Base-by-base conservation (phyloP, 2,888 invertebrate genomes). In the Azorinus chamasolen region DNA sequence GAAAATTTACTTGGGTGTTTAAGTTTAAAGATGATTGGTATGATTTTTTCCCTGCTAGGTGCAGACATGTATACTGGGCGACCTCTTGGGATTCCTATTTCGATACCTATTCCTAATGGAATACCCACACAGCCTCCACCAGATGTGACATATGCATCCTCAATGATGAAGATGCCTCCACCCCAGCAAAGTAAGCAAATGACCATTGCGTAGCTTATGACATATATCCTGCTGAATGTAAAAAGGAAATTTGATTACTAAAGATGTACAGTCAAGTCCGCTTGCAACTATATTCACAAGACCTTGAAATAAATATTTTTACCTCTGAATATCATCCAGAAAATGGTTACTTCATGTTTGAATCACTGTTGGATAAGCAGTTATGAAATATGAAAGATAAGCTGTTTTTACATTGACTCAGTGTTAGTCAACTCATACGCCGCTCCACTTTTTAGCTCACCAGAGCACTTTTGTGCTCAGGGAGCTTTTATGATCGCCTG, bases 91-190 rank as follows among this genome's bases (percentile, higher is more conserved):
- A 61, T 79, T 14, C 75, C 79, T 27, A 63, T 74, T 50, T 65
- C 71, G 18, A 59, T 73, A 39, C 68, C 72, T n/a, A 32, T 70
- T 43, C 70, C 70, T 39, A 50, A 22, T 55, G 54, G 72, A 18
- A 24, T 64, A 16, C 51, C 63, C 25, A 39, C 43, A 5, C 62
- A 63, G 22, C 72, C 57, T 16, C 54, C 70, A 14, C 59, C 43
- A 24, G 65, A 68, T 3, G 51, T 54, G 64, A 37, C 57, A 20
- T 76, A 64, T 32, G 43, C 64, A 4, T 54, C 51, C 4, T 50
- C 71, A 10, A 61, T 74, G 59, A 46, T 79, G 51, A 79, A 79
- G 58, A 68, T 79, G 59, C 69, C 76, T 37, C 75, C 79, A 22
- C 51, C 57, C 3, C 65, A 41, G 27, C 45, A 16, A 6, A 58